A percentile compares a stretch with the other conserved stretches of the same genome.
Evolutionary conservation across 2,888 invertebrate genomes (phyloP).

Genomic region (Stratiomys singularior): DNA sequence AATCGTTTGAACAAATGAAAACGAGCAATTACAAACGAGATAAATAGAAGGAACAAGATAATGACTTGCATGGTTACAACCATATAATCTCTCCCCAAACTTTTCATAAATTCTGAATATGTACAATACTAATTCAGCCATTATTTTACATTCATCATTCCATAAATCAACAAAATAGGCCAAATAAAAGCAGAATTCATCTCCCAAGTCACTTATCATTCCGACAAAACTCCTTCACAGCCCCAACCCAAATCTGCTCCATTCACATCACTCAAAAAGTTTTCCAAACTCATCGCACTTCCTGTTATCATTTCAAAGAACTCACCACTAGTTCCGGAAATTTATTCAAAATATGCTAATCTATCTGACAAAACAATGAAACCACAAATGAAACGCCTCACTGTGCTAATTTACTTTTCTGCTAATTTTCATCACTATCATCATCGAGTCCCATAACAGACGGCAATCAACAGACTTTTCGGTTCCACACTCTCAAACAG

Average conservation of each 20-base stretch:
- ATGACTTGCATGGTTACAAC: too few species aligned
- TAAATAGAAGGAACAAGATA: too few species aligned
- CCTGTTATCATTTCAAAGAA: constrained; percentile 4
- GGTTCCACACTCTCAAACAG: neutral
- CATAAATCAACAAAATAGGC: too few species aligned
- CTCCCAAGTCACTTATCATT: neutral
- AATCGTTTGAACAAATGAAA: too few species aligned
- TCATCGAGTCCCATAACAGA: neutral
- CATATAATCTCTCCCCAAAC: too few species aligned
- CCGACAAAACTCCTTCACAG: neutral
- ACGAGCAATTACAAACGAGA: too few species aligned
- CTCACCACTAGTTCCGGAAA: constrained; percentile 27
- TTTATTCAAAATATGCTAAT: constrained; percentile 41
- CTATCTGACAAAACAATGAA: constrained; percentile 36
- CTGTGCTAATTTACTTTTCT: constrained; percentile 16
- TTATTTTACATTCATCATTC: too few species aligned
- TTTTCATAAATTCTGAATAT: too few species aligned
- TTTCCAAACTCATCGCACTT: neutral
- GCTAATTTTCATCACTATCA: constrained; percentile 15
- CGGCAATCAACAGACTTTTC: neutral
- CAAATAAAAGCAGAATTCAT: too few species aligned
- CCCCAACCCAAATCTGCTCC: neutral
- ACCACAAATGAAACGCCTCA: constrained; percentile 30
- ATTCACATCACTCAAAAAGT: neutral
- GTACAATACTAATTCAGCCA: too few species aligned